Conservation (phyloP, 2,888 invertebrate species). For the Epirrita christyi region DNA sequence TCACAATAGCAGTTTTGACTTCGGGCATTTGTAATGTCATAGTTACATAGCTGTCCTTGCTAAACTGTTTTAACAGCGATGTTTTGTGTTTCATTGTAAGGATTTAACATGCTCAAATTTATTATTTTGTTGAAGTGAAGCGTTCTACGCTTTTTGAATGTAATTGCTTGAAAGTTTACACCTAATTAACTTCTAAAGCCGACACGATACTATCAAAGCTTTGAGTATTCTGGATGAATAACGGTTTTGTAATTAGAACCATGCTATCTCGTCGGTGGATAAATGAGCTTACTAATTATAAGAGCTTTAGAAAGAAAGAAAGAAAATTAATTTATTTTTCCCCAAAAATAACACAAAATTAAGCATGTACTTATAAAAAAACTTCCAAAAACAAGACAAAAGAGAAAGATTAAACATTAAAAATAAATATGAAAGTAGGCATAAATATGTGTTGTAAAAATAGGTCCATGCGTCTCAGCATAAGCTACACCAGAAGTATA, state of each 20-base stretch:
- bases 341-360: no score
- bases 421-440: no score
- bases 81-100: conserved; percentile 11
- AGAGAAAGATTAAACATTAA: no score
- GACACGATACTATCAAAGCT: conserved; percentile 13
- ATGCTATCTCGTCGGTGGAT: conserved; percentile 3
- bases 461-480: no score
- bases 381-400: no score
- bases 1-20: not conserved
- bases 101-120: conserved; percentile 13
- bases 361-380: no score
- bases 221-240: conserved; percentile 12
- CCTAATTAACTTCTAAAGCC: conserved; percentile 22
- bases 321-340: no score
- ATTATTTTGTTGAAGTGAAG: conserved; percentile 18
- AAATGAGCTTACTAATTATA: conserved; percentile 1
- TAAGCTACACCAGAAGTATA: no score
- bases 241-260: conserved; percentile 4
- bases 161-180: conserved; percentile 21
- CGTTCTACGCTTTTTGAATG: conserved; percentile 15
- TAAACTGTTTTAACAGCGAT: not conserved
- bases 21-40: not conserved
- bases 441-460: no score
- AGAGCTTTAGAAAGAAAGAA: no score
- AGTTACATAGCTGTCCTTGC: not conserved